Percentiles rank a stretch among this genome's conserved stretches.
These are phyloP conservation scores for Neotragus moschatus DNA, from an alignment of 2,113 vertebrate genomes.

Conservation along the genomic window DNA sequence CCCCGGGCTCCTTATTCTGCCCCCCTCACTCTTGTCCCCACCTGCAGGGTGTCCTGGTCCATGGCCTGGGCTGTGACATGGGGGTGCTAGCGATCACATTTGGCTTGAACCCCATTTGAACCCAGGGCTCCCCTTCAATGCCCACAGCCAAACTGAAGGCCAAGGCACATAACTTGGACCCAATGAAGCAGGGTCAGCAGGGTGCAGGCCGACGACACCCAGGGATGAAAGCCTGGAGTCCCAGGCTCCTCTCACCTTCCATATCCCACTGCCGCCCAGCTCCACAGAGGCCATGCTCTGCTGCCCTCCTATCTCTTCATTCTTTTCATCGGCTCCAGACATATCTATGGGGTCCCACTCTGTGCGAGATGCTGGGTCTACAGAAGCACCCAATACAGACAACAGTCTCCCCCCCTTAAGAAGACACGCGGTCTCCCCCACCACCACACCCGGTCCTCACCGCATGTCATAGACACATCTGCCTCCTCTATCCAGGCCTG, in stretches of 20 bases:
- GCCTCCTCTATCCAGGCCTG: background rate
- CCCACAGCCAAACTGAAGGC: accelerated
- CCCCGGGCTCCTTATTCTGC: background rate
- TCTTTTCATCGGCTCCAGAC: background rate
- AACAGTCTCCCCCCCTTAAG: background rate
- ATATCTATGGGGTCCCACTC: background rate
- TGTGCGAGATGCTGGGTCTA: background rate
- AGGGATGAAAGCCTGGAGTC: background rate
- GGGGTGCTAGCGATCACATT: background rate
- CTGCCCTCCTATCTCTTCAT: too few relatives aligned
- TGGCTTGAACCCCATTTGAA: background rate
- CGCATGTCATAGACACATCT: accelerated
- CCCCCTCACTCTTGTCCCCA: background rate
- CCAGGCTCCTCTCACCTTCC: background rate
- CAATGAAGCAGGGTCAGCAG: accelerated
- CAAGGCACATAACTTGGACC: accelerated
- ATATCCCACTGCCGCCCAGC: background rate
- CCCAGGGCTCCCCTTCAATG: background rate
- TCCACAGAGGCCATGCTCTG: accelerated
- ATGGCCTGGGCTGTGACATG: background rate
- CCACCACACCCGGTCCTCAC: too few relatives aligned
- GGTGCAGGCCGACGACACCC: background rate
- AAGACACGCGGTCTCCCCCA: accelerated
- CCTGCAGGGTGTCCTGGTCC: background rate
- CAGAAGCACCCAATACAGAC: too few relatives aligned